Evolutionary conservation across 2,888 invertebrate genomes (phyloP), one percentile per base, ranked within the genome.

Genomic region (Caenorhabditis sp.): DNA sequence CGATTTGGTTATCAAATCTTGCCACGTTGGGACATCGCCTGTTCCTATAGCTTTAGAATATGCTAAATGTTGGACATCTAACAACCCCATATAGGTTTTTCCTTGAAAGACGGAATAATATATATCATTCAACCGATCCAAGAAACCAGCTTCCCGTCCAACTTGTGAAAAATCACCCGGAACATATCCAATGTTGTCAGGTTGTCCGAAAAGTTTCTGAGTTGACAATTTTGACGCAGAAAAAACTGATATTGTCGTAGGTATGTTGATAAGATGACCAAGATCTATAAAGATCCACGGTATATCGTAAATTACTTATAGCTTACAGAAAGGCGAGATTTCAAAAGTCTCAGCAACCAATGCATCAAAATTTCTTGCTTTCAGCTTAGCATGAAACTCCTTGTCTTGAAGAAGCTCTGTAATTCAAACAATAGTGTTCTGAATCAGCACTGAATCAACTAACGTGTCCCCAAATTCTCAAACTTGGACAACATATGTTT

Each of bases 51-150:
- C 5, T 26, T n/a, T 14, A 20, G 26, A 20, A 23, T n/a, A 43
- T n/a, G 4, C n/a, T 25, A 23, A 7, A 25, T 59, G 53, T 36
- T 52, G 31, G n/a, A 17, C 12, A 43, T 60, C 53, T 17, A 31
- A 52, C 10, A 60, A 57, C 17, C 1, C 31, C 20, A 20, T 31
- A 12, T 20, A n/a, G 20, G 60, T n/a, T n/a, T n/a, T n/a, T n/a
- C n/a, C n/a, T n/a, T 10, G 20, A n/a, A 27, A 23, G 23, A 21
- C 4, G 7, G 27, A 20, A 20, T 8, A 21, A 21, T 14, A 63
- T 53, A 69, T 1, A 61, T 69, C 69, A 64, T 65, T 53, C 21
- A 54, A 23, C 43, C 69, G 56, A 57, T 65, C 56, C 43, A 65
- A 25, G 49, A 64, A 49, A 31, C 58, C 58, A 31, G 53, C 38